Conservation (phyloP, 2,888 invertebrate genomes). For the Bedellia somnulentella region DNA sequence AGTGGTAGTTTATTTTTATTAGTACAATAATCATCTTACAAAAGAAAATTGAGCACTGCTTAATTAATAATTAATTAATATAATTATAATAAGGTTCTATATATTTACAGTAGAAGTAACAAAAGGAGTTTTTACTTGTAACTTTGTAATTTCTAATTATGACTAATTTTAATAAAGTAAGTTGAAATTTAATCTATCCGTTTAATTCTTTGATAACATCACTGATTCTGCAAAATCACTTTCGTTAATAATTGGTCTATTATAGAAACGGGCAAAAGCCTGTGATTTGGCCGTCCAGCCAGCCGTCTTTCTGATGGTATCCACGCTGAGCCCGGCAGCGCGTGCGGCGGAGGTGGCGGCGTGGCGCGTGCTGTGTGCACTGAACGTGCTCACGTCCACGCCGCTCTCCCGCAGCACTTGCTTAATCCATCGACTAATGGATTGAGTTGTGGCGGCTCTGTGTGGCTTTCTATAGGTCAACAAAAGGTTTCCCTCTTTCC, state of each 20-base stretch:
- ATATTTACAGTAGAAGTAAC: no score
- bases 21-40: neutral
- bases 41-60: neutral
- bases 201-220: no score
- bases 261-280: neutral
- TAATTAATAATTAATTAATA: neutral
- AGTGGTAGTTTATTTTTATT: neutral
- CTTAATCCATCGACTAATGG: constrained; percentile 5
- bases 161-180: no score
- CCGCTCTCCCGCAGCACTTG: constrained; percentile 4
- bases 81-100: no score
- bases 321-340: constrained; percentile 15
- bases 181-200: no score
- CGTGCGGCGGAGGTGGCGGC: constrained; percentile 2
- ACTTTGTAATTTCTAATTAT: no score
- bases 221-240: no score
- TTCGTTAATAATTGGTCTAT: no score
- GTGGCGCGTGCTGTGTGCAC: constrained; percentile 5
- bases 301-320: neutral
- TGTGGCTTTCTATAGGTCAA: constrained; percentile 1
- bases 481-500: neutral
- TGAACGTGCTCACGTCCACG: constrained; percentile 3
- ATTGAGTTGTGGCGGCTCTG: neutral
- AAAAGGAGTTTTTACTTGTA: no score
- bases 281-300: neutral